Evolutionary conservation across 1,140 invertebrate species (phyloP), one percentile per base, ranked within the genome.

Genomic region (Brachionus manjavacas): DNA sequence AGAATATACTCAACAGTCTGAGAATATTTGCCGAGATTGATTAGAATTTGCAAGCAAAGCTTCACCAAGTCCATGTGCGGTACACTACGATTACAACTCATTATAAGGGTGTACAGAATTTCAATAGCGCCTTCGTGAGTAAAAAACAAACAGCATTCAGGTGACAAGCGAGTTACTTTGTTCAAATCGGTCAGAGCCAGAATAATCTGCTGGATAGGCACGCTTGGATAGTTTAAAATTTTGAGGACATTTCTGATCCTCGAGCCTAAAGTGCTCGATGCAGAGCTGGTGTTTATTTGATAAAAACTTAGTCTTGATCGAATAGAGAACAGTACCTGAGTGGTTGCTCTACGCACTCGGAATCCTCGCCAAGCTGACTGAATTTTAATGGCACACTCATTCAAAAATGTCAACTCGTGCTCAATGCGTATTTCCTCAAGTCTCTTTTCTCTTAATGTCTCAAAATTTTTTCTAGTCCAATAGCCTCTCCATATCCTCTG

Each of bases 101-200:
- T n/a, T 16, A 81, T 81, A 64, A 81, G 39, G 4, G 1, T 25
- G 52, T 81, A 81, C 1, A 81, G 31, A 46, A 81, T 81, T 20
- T 81, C 31, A 25, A 81, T 41, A 14, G 79, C 79, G 11, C 52
- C 52, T 81, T 81, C 79, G 9, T 23, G 52, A 28, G 49, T 81
- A 43, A 81, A 81, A 11, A 81, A 23, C 23, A 81, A 64, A 28
- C 79, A 81, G 31, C 79, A 81, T 81, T 81, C 79, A 0, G 79
- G 79, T 16, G 79, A 81, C 23, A 81, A 28, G 14, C 79, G 14
- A 81, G 79, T 81, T 25, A 81, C 79, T 46, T 81, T 81, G n/a
- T 81, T 20, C 23, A 81, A 43, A 64, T 81, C 79, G 20, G 52
- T 16, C 12, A 81, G 79, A 12, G 79, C 52, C 6, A 64, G n/a